Evolutionary conservation across 2,797 vertebrate genomes (phyloP), one percentile per base, ranked within the genome.

Genomic region (Mastacembelus armatus): DNA sequence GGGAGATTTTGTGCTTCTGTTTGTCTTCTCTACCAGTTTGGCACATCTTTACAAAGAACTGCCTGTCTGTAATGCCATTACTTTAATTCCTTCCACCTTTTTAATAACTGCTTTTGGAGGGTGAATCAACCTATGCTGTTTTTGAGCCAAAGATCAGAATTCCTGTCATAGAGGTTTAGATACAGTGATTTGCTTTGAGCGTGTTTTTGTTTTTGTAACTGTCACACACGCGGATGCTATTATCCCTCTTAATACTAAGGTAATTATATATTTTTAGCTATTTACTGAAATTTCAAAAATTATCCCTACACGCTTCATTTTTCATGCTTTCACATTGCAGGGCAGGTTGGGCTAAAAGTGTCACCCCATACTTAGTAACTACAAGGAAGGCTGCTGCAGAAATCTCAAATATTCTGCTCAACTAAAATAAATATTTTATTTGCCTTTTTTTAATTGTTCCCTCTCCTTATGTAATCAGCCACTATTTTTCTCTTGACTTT

Each of bases 11-110:
- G 42, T 38, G 67, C 74, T 65, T 71, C 50, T 64, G 59, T 59
- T 59, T 29, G 47, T 79, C 48, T 45, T 27, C 7, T 68, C 38
- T 44, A 50, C 29, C 29, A 16, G 18, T 38, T 71, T 83, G 71
- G 66, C 74, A 72, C 54, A 60, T 21, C 27, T 19, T 61, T 44
- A 29, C 54, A 78, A 71, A 70, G 58, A 61, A 60, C 32, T 22
- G 27, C 29, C 26, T 45, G 40, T 60, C 40, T 83, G 60, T 79
- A 85, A 83, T 80, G 66, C 70, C 38, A 22, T 69, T 72, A 64
- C 58, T 75, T 84, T 74, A 70, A 63, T 63, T 75, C 35, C 35
- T 39, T 72, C 48, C 71, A 75, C 66, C 65, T 78, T 78, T 86
- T 74, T 78, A 87, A 84, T 84, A 50, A 10, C 42, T 16, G 27